Evolutionary conservation across 1,140 invertebrate genomes (phyloP).

Genomic region (Halictus rubicundus): DNA sequence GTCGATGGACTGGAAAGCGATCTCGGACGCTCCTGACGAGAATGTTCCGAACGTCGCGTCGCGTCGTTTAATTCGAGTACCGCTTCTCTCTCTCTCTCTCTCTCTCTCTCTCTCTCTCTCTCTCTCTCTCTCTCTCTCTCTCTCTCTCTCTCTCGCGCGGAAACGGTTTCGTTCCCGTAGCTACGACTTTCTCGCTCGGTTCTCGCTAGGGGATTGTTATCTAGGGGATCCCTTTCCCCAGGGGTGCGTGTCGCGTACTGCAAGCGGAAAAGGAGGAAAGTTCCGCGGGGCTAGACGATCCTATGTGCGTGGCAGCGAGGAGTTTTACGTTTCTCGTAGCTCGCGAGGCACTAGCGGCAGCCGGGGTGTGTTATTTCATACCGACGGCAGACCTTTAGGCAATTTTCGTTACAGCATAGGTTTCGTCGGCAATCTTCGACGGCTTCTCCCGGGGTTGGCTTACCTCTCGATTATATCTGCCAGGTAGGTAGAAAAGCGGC

Average conservation of each 20-base stretch:
- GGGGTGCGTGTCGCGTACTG: not conserved
- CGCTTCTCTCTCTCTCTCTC: too few relatives aligned
- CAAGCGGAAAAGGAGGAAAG: not conserved
- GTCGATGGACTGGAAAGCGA: constrained; percentile 60
- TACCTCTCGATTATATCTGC: constrained; percentile 45
- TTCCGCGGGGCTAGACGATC: not conserved
- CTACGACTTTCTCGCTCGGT: not conserved
- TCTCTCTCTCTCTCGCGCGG: not conserved
- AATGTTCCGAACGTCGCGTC: constrained; percentile 44
- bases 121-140: too few relatives aligned
- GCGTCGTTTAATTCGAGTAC: constrained; percentile 54
- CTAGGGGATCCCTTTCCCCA: constrained; percentile 11
- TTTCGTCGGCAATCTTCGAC: constrained; percentile 52
- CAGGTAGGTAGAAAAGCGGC: constrained; percentile 13
- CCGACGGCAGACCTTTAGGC: constrained; percentile 39
- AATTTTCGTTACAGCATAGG: constrained; percentile 52
- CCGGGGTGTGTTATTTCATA: constrained; percentile 64
- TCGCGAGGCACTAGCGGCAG: constrained; percentile 6
- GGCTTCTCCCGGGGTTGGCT: constrained; percentile 46
- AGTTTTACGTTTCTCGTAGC: constrained; percentile 8
- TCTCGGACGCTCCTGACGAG: constrained; percentile 50
- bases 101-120: too few relatives aligned
- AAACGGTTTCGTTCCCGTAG: not conserved
- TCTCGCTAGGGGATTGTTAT: constrained; percentile 37
- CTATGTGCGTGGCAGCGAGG: not conserved